Conservation (phyloP, 2,888 invertebrate species). For the Dryocosmus kuriphilus region DNA sequence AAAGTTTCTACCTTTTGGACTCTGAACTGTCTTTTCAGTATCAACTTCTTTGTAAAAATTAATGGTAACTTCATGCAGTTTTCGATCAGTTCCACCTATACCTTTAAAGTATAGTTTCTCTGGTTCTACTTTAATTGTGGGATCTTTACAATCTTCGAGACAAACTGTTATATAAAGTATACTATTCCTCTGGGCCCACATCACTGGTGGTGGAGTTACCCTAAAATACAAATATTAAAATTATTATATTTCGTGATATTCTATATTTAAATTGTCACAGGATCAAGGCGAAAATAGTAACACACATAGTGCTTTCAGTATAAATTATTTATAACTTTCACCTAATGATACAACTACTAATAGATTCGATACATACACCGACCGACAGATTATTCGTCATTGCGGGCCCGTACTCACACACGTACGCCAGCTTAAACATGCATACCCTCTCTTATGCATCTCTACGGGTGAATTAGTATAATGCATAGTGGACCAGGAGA, state of each 20-base stretch:
- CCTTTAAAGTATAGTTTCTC: slow-evolving; percentile 89
- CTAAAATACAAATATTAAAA: slow-evolving; percentile 76
- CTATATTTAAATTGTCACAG: no score
- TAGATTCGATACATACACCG: no score
- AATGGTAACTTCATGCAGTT: slow-evolving; percentile 92
- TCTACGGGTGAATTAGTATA: no score
- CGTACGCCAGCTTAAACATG: no score
- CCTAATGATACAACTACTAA: no score
- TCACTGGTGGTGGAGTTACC: slow-evolving; percentile 88
- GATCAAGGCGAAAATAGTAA: no score
- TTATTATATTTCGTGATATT: slow-evolving; percentile 4
- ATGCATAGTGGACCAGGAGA: no score
- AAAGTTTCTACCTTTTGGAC: slow-evolving; percentile 86
- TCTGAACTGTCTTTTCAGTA: slow-evolving; percentile 86
- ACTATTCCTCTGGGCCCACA: slow-evolving; percentile 95
- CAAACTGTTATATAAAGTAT: slow-evolving; percentile 93
- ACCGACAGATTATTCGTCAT: no score
- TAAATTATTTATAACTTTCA: no score
- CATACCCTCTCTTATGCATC: no score
- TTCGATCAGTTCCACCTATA: slow-evolving; percentile 89
- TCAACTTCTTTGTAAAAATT: slow-evolving; percentile 90
- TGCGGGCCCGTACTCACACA: no score
- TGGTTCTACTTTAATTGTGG: slow-evolving; percentile 85
- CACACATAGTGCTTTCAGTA: no score
- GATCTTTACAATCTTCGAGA: slow-evolving; percentile 92